Conservation (phyloP, 2,113 vertebrate genomes). For the Myrmecobius fasciatus region DNA sequence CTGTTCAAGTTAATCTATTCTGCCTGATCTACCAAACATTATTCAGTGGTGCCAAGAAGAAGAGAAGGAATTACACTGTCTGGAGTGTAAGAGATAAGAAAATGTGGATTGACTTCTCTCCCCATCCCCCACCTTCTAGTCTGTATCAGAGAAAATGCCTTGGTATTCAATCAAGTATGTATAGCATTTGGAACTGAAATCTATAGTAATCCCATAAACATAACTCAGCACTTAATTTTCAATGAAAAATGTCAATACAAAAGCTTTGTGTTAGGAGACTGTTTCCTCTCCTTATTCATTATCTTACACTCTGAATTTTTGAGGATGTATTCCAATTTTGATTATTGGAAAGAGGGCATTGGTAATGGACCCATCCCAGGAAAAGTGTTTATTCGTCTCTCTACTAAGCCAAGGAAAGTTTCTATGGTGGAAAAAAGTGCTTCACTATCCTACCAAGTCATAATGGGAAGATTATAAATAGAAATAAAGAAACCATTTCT, state of each 20-base stretch:
- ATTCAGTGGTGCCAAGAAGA: not conserved
- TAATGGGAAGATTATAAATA: slow-evolving; percentile 80
- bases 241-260: not conserved
- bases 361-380: slow-evolving; percentile 78
- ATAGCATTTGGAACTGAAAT: not conserved
- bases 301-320: slow-evolving; percentile 57
- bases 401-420: slow-evolving; percentile 83
- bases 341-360: slow-evolving; percentile 78
- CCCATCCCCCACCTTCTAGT: not conserved
- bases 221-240: not conserved
- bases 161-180: not conserved
- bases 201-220: not conserved
- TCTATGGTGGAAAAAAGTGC: slow-evolving; percentile 83
- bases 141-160: not conserved
- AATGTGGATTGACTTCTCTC: accelerated
- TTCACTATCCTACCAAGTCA: slow-evolving; percentile 74
- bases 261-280: not conserved
- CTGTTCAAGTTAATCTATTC: not conserved
- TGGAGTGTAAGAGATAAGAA: not conserved
- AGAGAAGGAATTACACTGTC: not conserved
- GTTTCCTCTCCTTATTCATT: slow-evolving; percentile 30
- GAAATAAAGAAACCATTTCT: slow-evolving; percentile 78
- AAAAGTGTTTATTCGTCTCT: slow-evolving; percentile 83
- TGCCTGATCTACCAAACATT: not conserved
- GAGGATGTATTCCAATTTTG: slow-evolving; percentile 73